Evolutionary conservation across 2,888 invertebrate genomes (phyloP).

Genomic region (Euphydryas editha): DNA sequence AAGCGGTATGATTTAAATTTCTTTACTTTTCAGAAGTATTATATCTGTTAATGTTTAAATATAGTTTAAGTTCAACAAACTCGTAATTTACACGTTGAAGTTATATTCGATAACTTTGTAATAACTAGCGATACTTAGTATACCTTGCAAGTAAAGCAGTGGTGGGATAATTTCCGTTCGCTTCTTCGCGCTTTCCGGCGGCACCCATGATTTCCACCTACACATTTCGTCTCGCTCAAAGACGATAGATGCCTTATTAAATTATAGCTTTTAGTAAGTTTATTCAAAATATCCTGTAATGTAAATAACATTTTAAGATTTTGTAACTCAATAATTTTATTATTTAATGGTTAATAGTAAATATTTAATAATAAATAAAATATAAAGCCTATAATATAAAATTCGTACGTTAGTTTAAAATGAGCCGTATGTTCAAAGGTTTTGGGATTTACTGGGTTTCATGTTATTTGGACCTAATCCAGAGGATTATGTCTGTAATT

Average conservation of each 20-base stretch:
- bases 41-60: not conserved
- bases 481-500: too few relatives aligned
- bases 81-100: not conserved
- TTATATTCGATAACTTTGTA: not conserved
- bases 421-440: too few relatives aligned
- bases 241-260: slow-evolving; percentile 15
- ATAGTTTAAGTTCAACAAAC: not conserved
- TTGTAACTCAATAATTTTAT: too few relatives aligned
- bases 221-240: slow-evolving; percentile 21
- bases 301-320: too few relatives aligned
- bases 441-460: too few relatives aligned
- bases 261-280: slow-evolving; percentile 3
- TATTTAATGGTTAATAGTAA: too few relatives aligned
- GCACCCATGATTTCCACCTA: slow-evolving; percentile 22
- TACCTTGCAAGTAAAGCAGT: slow-evolving; percentile 11
- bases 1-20: too few relatives aligned
- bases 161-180: slow-evolving; percentile 28
- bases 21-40: too few relatives aligned
- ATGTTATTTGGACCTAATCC: too few relatives aligned
- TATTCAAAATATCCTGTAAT: not conserved
- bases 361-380: too few relatives aligned
- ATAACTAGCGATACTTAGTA: not conserved
- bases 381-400: too few relatives aligned
- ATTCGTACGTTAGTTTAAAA: too few relatives aligned
- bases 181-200: slow-evolving; percentile 28